Evolutionary conservation across 2,888 invertebrate species (phyloP).

Genomic region (Ligdia adustata): DNA sequence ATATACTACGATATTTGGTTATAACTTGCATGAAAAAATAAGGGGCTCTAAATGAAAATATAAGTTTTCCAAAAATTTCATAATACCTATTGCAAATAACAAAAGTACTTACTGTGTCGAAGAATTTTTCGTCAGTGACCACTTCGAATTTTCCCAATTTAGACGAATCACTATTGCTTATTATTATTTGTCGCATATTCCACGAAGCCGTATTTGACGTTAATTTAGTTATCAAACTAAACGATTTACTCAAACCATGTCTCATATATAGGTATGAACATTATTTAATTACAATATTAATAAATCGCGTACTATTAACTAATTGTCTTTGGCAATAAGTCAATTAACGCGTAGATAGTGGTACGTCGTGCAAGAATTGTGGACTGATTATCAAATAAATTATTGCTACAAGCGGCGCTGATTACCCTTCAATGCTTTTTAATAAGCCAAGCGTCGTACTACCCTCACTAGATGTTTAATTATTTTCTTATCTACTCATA

Average conservation of each 20-base stretch:
- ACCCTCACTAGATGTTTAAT: too few relatives aligned
- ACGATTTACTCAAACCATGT: slow-evolving; percentile 21
- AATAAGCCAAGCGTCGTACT: slow-evolving; percentile 8
- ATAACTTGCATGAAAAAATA: too few relatives aligned
- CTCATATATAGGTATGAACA: slow-evolving; percentile 59
- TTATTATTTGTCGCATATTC: slow-evolving; percentile 11
- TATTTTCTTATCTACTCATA: too few relatives aligned
- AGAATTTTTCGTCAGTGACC: background rate
- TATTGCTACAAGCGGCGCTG: too few relatives aligned
- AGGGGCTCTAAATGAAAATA: too few relatives aligned
- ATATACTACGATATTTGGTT: too few relatives aligned
- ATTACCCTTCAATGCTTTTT: slow-evolving; percentile 21
- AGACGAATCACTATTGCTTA: background rate
- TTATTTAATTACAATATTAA: slow-evolving; percentile 60
- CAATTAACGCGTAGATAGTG: slow-evolving; percentile 23
- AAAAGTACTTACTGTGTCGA: slow-evolving; percentile 5
- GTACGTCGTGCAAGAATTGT: background rate
- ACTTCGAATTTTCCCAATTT: background rate
- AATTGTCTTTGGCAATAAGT: slow-evolving; percentile 45
- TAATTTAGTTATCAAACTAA: slow-evolving; percentile 24
- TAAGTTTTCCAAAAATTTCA: too few relatives aligned
- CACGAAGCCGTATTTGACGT: background rate
- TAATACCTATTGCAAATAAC: too few relatives aligned
- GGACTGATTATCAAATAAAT: too few relatives aligned
- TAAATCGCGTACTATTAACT: slow-evolving; percentile 59